These are phyloP conservation scores for Crax fasciolata DNA, from an alignment of 2,797 vertebrate genomes.

Conservation along the genomic window DNA sequence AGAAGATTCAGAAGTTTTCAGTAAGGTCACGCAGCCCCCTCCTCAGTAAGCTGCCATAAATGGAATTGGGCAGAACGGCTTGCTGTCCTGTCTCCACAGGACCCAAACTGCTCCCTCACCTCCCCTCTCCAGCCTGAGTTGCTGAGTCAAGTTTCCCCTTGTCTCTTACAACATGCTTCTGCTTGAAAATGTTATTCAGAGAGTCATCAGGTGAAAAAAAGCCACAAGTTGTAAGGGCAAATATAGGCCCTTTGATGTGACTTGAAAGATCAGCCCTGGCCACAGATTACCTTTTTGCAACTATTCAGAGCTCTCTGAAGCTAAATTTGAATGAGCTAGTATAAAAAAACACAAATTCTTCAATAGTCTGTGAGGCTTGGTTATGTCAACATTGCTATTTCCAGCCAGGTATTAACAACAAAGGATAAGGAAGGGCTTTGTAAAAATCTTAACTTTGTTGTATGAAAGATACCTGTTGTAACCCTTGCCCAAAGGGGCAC, in stretches of 20 bases:
- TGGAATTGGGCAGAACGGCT: no score
- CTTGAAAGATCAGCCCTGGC: not conserved
- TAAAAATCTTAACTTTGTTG: not conserved
- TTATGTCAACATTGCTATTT: not conserved
- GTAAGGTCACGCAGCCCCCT: no score
- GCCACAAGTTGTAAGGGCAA: not conserved
- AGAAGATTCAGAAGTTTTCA: no score
- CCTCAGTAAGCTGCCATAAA: no score
- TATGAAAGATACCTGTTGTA: not conserved
- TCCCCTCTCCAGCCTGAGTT: no score
- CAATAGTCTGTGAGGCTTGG: accelerated
- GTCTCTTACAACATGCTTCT: not conserved
- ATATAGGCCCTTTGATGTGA: not conserved
- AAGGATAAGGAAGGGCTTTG: not conserved
- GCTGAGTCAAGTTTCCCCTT: no score
- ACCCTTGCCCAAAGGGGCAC: not conserved
- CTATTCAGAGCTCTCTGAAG: not conserved
- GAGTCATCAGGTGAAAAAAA: not conserved
- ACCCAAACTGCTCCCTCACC: no score
- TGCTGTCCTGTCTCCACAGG: no score
- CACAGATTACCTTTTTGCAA: not conserved
- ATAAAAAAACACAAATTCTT: not conserved
- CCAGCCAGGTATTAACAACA: not conserved
- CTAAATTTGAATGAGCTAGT: not conserved
- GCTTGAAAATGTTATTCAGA: not conserved